Base-by-base conservation (phyloP, 2,888 invertebrate genomes). In the Cremastobaeus sp. region DNA sequence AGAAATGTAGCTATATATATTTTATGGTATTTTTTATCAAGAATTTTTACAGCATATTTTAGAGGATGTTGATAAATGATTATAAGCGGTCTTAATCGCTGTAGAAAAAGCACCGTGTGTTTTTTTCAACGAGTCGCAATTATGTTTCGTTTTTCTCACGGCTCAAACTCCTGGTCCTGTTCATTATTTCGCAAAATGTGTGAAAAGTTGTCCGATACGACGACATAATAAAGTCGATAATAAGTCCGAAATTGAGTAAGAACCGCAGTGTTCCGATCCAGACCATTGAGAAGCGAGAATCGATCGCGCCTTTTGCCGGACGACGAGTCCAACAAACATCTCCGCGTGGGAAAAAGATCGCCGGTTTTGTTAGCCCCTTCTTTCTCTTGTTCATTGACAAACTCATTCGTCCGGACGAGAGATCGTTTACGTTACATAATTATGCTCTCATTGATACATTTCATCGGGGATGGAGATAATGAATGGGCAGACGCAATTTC, bases 201-300 rank as follows among this genome's bases (percentile, higher is more conserved):
- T 30, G 70, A 70, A 70, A 70, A 62, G 32, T 62, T 48, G 59
- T 69, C 37, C 50, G 41, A 59, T 50, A 43, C 14, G 52, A 4
- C 14, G 28, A 39, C 45, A 70, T 70, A 70, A 70, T 70, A 62
- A 70, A 70, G 70, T 62, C 55, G 55, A 70, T 70, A 70, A 62
- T 62, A 62, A 70, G 70, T 55, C 37, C 48, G 28, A 55, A 62
- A 70, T 70, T 70, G 70, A 70, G 62, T 62, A 70, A 70, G 54
- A 70, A 70, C 70, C 70, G 70, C 70, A 70, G 34, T 70, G 62
- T 70, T 70, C 62, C 70, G 70, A 62, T 71, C 62, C 48, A 52
- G 41, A 64, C 70, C 50, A 71, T 71, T 71, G 70, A 71, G 70
- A 71, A 64, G 47, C 55, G 50, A 57, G 45, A 64, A 64, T 70